A percentile compares a stretch with the other conserved stretches of the same genome.
phyloP scores from a whole-genome alignment of 2,888 invertebrate species.

The Conistra vaccinii region DNA sequence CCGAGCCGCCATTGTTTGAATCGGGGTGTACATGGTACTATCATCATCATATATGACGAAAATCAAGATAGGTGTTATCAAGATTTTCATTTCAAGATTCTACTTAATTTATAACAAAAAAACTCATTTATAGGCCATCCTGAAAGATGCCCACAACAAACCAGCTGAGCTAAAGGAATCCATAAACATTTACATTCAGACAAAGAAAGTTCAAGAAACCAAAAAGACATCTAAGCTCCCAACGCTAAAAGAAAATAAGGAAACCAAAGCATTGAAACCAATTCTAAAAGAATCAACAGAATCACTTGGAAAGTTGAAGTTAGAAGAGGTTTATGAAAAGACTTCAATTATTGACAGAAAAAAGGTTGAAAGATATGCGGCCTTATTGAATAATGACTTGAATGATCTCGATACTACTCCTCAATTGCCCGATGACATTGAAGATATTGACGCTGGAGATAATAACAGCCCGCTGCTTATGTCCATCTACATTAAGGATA shows the following conservation, averaged over 20 bases:
- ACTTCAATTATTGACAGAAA: conserved; percentile 58
- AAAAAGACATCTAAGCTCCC: conserved; percentile 77
- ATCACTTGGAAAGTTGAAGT: conserved; percentile 81
- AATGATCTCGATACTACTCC: conserved; percentile 57
- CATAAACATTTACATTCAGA: conserved; percentile 71
- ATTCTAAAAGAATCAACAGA: conserved; percentile 81
- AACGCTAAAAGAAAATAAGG: conserved; percentile 76
- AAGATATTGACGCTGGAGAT: conserved; percentile 95
- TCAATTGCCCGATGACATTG: conserved; percentile 86
- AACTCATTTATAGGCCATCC: conserved; percentile 73
- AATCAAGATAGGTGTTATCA: not conserved
- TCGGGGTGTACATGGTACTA: not conserved
- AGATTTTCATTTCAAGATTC: not conserved
- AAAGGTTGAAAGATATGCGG: conserved; percentile 60
- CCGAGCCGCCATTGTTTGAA: no score
- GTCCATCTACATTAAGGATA: conserved; percentile 96
- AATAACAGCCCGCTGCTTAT: conserved; percentile 94
- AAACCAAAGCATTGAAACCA: conserved; percentile 73
- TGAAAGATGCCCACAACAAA: conserved; percentile 80
- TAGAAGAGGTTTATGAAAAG: conserved; percentile 70
- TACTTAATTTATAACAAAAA: not conserved
- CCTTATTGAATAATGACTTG: conserved; percentile 46
- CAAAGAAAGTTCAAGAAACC: conserved; percentile 74
- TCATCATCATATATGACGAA: not conserved
- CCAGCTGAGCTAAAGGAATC: conserved; percentile 77